These are phyloP conservation scores for Pemphredon lugubris DNA, from an alignment of 2,888 invertebrate species.

Conservation along the genomic window DNA sequence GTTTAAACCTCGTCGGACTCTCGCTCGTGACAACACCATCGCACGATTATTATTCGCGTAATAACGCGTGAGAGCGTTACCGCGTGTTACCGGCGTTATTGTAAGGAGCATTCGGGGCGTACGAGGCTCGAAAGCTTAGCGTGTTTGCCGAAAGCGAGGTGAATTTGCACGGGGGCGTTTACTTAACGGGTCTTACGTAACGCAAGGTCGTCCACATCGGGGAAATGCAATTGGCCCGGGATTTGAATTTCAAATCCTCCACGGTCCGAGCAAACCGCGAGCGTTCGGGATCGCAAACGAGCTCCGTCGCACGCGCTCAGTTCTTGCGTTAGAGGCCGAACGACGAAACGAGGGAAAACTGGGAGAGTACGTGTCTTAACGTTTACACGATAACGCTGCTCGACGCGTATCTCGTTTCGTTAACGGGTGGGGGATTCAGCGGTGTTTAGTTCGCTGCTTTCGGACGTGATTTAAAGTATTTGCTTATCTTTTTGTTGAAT, in stretches of 20 bases:
- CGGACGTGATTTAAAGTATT: too few species aligned
- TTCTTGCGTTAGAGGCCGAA: too few species aligned
- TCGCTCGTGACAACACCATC: not conserved
- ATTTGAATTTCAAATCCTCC: constrained; percentile 63
- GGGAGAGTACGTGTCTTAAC: too few species aligned
- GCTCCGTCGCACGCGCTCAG: too few species aligned
- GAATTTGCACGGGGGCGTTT: constrained; percentile 47
- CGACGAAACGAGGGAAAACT: too few species aligned
- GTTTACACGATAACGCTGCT: too few species aligned
- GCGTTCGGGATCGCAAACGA: not conserved
- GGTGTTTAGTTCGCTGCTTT: too few species aligned
- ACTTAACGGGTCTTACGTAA: constrained; percentile 25
- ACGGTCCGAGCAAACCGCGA: constrained; percentile 3
- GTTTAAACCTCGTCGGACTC: too few species aligned
- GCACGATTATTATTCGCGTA: constrained; percentile 29
- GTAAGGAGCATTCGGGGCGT: constrained; percentile 11
- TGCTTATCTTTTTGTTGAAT: too few species aligned
- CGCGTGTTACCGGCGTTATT: constrained; percentile 37
- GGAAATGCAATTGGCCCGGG: constrained; percentile 39
- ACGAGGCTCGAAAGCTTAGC: constrained; percentile 31
- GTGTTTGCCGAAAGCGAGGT: constrained; percentile 55
- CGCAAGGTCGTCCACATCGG: constrained; percentile 32
- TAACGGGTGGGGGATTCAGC: too few species aligned
- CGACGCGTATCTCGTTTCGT: too few species aligned
- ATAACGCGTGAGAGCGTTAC: constrained; percentile 25